Conservation (phyloP, 2,113 vertebrate genomes). For the Neotoma lepida region DNA sequence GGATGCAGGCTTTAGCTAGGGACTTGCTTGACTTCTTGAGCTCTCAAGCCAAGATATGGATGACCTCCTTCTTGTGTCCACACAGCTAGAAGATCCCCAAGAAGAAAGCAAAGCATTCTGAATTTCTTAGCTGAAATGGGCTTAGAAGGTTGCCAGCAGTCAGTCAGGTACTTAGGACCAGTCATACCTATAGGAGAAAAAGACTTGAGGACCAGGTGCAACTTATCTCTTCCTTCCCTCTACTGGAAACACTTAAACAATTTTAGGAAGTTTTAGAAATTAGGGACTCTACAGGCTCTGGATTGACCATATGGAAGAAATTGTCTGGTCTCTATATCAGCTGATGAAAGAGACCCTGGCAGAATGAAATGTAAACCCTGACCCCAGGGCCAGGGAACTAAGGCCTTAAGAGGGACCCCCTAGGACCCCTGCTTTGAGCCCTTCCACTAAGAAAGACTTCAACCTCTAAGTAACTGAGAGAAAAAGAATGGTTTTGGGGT, state of each 20-base stretch:
- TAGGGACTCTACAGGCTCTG: not conserved
- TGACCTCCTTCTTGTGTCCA: not conserved
- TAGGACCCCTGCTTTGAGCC: not conserved
- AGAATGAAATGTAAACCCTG: not conserved
- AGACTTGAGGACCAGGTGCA: too few species aligned
- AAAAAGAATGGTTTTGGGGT: too few species aligned
- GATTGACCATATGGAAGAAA: not conserved
- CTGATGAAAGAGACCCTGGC: not conserved
- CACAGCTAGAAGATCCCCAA: too few species aligned
- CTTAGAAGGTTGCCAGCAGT: not conserved
- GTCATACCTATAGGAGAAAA: not conserved
- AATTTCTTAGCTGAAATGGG: not conserved
- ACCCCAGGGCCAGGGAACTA: not conserved
- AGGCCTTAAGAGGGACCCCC: too few species aligned
- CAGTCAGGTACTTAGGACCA: not conserved
- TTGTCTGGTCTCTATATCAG: not conserved
- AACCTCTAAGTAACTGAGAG: not conserved
- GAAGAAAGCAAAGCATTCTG: not conserved
- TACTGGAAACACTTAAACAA: not conserved
- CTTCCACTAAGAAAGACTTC: not conserved
- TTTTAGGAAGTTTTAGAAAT: too few species aligned
- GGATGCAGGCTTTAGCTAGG: not conserved
- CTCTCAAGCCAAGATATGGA: not conserved
- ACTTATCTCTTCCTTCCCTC: not conserved
- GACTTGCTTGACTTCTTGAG: not conserved